A percentile compares a stretch with the other conserved stretches of the same genome.
phyloP scores from a whole-genome alignment of 2,113 vertebrate genomes.

The Calyptommatus sinebrachiatus region DNA sequence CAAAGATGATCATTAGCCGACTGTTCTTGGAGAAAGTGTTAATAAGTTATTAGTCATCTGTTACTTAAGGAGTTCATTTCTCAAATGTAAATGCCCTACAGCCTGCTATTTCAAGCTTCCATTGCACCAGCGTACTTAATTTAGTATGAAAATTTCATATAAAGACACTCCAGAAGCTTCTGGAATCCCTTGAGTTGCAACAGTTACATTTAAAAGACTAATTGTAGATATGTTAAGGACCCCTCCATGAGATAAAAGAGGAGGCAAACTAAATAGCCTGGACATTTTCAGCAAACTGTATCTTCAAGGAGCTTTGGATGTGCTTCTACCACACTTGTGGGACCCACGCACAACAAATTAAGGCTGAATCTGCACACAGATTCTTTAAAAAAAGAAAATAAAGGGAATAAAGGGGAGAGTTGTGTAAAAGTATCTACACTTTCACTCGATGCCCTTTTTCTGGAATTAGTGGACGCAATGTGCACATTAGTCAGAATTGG shows the following conservation, averaged over 20 bases:
- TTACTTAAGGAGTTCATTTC: not conserved
- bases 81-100: not conserved
- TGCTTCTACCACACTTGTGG: no score
- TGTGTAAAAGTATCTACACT: no score
- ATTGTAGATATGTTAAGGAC: not conserved
- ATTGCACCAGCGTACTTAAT: not conserved
- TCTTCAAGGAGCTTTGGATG: not conserved
- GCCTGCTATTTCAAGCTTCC: not conserved
- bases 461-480: no score
- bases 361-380: no score
- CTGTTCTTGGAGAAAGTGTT: not conserved
- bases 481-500: no score
- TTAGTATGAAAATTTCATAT: conserved; percentile 1
- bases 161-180: not conserved
- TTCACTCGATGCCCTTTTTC: no score
- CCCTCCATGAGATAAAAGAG: not conserved
- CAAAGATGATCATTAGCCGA: not conserved
- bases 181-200: not conserved
- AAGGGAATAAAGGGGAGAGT: no score
- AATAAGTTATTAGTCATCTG: conserved; percentile 15
- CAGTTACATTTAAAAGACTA: not conserved
- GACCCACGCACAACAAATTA: no score
- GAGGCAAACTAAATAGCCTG: no score
- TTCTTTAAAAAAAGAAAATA: no score
- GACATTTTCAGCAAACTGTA: not conserved